phyloP scores from a whole-genome alignment of 2,797 vertebrate species.

The Chelmon rostratus region DNA sequence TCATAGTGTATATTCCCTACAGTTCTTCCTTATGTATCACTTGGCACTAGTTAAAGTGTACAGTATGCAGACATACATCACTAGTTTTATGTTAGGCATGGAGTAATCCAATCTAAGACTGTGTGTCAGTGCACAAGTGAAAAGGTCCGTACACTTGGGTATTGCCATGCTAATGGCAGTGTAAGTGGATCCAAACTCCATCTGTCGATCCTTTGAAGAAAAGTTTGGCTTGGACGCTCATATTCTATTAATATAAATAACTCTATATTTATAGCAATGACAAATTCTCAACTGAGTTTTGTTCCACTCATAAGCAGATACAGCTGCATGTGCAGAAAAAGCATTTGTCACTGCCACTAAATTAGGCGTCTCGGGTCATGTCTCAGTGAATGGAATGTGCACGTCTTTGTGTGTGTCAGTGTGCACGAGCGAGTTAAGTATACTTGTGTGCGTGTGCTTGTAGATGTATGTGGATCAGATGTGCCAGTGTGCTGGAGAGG shows the following conservation, averaged over 20 bases:
- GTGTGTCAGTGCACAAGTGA: constrained; percentile 20
- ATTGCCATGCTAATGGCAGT: constrained; percentile 27
- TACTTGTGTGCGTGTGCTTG: constrained; percentile 10
- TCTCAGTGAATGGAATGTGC: constrained; percentile 38
- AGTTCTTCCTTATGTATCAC: background rate
- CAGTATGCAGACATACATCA: background rate
- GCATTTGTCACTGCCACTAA: constrained; percentile 35
- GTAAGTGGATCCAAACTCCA: constrained; percentile 58
- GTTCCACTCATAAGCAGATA: constrained; percentile 42
- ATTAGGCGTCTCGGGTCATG: constrained; percentile 27
- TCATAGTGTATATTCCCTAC: constrained; percentile 18
- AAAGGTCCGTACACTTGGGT: background rate
- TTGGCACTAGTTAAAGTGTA: background rate
- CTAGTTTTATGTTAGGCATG: constrained; percentile 6
- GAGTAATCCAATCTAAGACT: constrained; percentile 3
- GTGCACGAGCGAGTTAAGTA: background rate
- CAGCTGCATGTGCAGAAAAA: constrained; percentile 47
- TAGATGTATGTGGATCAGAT: constrained; percentile 64
- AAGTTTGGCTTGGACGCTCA: constrained; percentile 48
- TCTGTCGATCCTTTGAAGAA: constrained; percentile 46
- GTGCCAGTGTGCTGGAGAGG: constrained; percentile 88
- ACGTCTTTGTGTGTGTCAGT: constrained; percentile 15
- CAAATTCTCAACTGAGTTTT: constrained; percentile 56
- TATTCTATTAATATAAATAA: constrained; percentile 60
- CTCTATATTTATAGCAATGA: constrained; percentile 60